Evolutionary conservation across 2,888 invertebrate species (phyloP), one percentile per base, ranked within the genome.

Genomic region (Phaedon cochleariae): DNA sequence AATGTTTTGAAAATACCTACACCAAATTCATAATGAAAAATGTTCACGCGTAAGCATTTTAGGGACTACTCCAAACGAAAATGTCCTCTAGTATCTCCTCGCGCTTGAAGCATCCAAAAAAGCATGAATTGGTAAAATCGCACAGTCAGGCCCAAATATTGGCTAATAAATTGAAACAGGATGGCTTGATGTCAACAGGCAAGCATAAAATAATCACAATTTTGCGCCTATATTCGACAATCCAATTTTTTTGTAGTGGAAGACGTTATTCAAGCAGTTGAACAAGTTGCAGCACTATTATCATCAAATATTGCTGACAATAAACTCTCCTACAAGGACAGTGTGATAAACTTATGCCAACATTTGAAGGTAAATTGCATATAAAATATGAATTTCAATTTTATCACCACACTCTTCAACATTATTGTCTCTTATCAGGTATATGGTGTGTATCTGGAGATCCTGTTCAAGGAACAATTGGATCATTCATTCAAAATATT

Each of bases 401-500:
- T 48, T n/a, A n/a, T n/a, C n/a, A n/a, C n/a, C n/a, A n/a, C n/a
- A n/a, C n/a, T n/a, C n/a, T n/a, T 41, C 29, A 22, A 21, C 55
- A n/a, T 59, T 53, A 49, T 45, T 62, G 6, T 29, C 59, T 68
- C 57, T 65, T 31, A 48, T 64, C 60, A 83, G 84, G 82, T 83
- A 46, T 90, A 90, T 81, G 91, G 94, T 69, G 90, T 90, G 74
- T 92, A 93, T 82, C 86, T 95, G 78, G 95, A 95, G 86, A 87
- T 90, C 73, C 86, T 92, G 70, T 94, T 92, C 78, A 93, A 93
- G 85, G 94, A 94, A 83, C 92, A 93, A 79, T 85, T 95, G 74
- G 95, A 95, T 84, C 88, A 90, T 84, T 90, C 90, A 77, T 95
- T 95, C 85, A 91, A 93, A 77, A 90, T 92, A 79, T 93, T 95